phyloP scores from a whole-genome alignment of 23 tunicate species.

The Aplidium turbinatum region DNA sequence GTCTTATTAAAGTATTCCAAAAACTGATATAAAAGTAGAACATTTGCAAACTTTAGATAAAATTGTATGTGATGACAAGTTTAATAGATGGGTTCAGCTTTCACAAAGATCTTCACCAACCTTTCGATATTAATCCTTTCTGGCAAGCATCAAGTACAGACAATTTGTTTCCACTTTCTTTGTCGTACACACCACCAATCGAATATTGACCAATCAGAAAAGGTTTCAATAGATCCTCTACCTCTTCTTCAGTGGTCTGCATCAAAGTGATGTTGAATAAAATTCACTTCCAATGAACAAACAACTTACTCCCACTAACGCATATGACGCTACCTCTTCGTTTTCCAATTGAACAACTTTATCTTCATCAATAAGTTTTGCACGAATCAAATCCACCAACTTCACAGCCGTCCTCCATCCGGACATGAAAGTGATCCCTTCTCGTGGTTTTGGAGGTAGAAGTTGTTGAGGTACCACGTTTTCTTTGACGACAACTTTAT shows the following conservation, averaged over 20 bases:
- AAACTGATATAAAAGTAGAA: too few relatives aligned
- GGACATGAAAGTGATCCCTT: conserved; percentile 67
- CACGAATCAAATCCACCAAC: conserved; percentile 50
- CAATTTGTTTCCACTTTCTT: conserved; percentile 61
- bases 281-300: too few relatives aligned
- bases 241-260: conserved; percentile 16
- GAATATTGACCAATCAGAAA: conserved; percentile 77
- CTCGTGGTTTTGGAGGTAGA: conserved; percentile 70
- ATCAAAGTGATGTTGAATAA: too few relatives aligned
- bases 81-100: too few relatives aligned
- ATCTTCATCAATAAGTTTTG: conserved; percentile 59
- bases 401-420: conserved; percentile 75
- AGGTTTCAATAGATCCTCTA: too few relatives aligned
- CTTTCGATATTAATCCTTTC: conserved; percentile 56
- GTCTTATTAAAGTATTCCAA: too few relatives aligned
- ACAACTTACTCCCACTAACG: too few relatives aligned
- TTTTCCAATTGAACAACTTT: conserved; percentile 50
- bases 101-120: too few relatives aligned
- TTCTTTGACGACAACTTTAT: too few relatives aligned
- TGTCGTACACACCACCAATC: conserved; percentile 69
- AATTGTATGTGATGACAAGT: too few relatives aligned
- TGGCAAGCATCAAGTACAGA: conserved; percentile 72
- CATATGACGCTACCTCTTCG: conserved; percentile 56
- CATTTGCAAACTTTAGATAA: too few relatives aligned
- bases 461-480: too few relatives aligned